Evolutionary conservation across 2,113 vertebrate genomes (phyloP).

Genomic region (Gymnorhina tibicen): DNA sequence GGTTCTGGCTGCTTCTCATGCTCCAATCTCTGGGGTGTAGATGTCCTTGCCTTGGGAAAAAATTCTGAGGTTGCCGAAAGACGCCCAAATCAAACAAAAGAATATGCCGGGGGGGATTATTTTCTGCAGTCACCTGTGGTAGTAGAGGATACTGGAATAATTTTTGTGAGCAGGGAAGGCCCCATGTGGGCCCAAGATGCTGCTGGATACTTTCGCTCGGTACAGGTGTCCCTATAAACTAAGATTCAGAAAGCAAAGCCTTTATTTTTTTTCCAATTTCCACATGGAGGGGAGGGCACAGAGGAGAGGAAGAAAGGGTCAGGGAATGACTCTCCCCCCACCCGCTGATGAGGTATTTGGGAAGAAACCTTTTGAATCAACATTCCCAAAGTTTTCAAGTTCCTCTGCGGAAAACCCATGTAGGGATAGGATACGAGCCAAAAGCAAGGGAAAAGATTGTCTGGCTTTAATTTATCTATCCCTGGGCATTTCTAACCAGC

Average conservation of each 20-base stretch:
- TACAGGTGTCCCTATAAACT: not conserved
- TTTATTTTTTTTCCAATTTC: not conserved
- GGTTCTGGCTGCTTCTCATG: not conserved
- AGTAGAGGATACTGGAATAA: not conserved
- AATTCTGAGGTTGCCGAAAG: not conserved
- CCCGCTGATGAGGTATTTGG: slow-evolving; percentile 9
- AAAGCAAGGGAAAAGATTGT: slow-evolving; percentile 25
- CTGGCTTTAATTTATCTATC: slow-evolving; percentile 56
- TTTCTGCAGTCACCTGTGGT: not conserved
- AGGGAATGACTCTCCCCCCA: not conserved
- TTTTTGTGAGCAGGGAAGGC: not conserved
- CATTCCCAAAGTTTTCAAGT: slow-evolving; percentile 42
- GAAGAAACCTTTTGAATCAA: slow-evolving; percentile 58
- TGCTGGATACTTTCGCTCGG: not conserved
- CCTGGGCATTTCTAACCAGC: slow-evolving; percentile 26
- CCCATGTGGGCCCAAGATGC: not conserved
- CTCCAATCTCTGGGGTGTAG: not conserved
- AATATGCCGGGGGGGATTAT: fast-evolving
- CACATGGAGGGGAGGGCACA: not conserved
- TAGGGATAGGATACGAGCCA: slow-evolving; percentile 35
- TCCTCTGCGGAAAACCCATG: slow-evolving; percentile 27
- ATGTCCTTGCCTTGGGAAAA: not conserved
- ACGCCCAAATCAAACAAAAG: not conserved
- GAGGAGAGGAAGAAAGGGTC: not conserved
- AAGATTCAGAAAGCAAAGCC: not conserved